Evolutionary conservation across 1,140 invertebrate genomes (phyloP).

Genomic region (Thrips palmi): DNA sequence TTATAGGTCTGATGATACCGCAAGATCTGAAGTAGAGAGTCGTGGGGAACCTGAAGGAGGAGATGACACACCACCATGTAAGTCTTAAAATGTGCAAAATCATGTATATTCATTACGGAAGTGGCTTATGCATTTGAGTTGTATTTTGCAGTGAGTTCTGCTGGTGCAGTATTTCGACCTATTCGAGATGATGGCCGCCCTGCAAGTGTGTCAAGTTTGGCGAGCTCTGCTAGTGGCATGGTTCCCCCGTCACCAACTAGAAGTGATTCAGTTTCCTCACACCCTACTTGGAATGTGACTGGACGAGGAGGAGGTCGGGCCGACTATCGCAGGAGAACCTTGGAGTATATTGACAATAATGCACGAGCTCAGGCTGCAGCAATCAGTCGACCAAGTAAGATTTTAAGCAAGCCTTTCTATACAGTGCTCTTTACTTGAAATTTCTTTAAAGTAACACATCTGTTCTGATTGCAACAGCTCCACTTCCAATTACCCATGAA

Average conservation of each 20-base stretch:
- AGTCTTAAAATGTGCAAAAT: too few species aligned
- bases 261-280: constrained; percentile 13
- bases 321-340: constrained; percentile 24
- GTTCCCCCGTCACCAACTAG: constrained; percentile 20
- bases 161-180: constrained; percentile 21
- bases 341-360: constrained; percentile 30
- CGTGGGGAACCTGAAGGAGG: constrained; percentile 28
- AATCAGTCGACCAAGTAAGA: too few species aligned
- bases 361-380: constrained; percentile 15
- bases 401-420: too few species aligned
- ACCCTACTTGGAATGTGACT: constrained; percentile 22
- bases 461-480: too few species aligned
- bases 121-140: constrained; percentile 6
- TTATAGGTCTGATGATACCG: constrained; percentile 47
- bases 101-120: too few species aligned
- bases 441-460: too few species aligned
- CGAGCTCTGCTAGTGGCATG: constrained; percentile 9
- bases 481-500: too few species aligned
- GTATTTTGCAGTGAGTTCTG: constrained; percentile 15
- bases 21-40: constrained; percentile 37
- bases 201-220: too few species aligned
- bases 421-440: too few species aligned
- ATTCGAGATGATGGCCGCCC: constrained; percentile 24
- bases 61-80: constrained; percentile 23
- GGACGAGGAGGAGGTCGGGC: constrained; percentile 21